Percentiles rank a stretch among this genome's conserved stretches.
Conservation (phyloP, 2,888 invertebrate species). For the Xylota sylvarum region DNA sequence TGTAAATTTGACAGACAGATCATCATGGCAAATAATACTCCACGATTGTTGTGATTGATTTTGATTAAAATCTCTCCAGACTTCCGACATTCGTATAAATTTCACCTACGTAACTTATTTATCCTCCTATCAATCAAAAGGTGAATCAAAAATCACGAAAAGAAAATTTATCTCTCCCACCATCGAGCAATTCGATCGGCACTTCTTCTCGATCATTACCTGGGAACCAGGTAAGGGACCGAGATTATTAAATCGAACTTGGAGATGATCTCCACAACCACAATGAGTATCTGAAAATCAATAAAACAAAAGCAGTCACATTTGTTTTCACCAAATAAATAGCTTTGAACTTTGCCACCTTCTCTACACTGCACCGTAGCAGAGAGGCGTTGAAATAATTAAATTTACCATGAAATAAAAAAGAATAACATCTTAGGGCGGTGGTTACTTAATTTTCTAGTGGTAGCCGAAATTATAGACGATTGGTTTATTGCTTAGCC, state of each 20-base stretch:
- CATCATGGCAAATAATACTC: constrained; percentile 29
- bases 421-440: neutral
- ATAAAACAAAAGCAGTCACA: neutral
- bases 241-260: constrained; percentile 40
- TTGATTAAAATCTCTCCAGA: constrained; percentile 43
- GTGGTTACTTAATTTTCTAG: constrained; percentile 6
- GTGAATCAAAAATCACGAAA: constrained; percentile 41
- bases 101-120: constrained; percentile 41
- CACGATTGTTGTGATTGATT: constrained; percentile 46
- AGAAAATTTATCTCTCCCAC: constrained; percentile 7
- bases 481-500: constrained; percentile 1
- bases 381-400: constrained; percentile 7
- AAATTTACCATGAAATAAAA: neutral
- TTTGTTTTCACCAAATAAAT: constrained; percentile 18
- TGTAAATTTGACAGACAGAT: constrained; percentile 24
- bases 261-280: constrained; percentile 34
- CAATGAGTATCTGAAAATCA: neutral
- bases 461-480: constrained; percentile 24
- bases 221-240: constrained; percentile 1
- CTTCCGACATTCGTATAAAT: constrained; percentile 28
- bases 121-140: constrained; percentile 37
- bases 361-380: neutral
- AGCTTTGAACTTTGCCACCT: constrained; percentile 49
- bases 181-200: neutral
- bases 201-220: constrained; percentile 3